Evolutionary conservation across 1,140 invertebrate species (phyloP).

Genomic region (Dinothrombium tinctorium): DNA sequence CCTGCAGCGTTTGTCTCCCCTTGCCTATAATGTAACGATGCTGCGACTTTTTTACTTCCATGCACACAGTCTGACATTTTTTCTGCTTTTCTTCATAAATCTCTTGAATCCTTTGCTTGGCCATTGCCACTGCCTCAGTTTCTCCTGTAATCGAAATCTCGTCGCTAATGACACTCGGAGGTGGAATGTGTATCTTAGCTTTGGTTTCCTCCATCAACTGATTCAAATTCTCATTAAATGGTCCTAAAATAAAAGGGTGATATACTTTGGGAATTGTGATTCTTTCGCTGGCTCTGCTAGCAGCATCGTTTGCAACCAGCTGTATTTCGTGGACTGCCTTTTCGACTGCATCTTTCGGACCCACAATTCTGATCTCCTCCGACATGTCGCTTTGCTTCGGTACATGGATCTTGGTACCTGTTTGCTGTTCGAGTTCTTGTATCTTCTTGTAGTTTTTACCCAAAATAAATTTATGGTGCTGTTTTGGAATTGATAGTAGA

Average conservation of each 20-base stretch:
- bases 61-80: constrained; percentile 66
- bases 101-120: constrained; percentile 55
- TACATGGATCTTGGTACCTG: constrained; percentile 77
- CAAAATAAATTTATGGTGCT: constrained; percentile 79
- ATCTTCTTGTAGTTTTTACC: constrained; percentile 67
- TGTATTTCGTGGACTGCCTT: constrained; percentile 84
- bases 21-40: constrained; percentile 90
- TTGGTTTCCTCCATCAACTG: constrained; percentile 53
- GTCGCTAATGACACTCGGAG: constrained; percentile 38
- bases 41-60: constrained; percentile 82
- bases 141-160: constrained; percentile 89
- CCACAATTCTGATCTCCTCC: constrained; percentile 62
- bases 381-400: constrained; percentile 59
- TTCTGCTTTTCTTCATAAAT: constrained; percentile 61
- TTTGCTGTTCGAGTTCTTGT: constrained; percentile 64
- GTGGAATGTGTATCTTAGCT: constrained; percentile 71
- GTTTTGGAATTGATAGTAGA: constrained; percentile 70
- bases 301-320: constrained; percentile 74
- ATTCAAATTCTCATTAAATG: constrained; percentile 51
- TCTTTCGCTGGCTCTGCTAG: constrained; percentile 48
- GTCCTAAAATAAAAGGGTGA: constrained; percentile 81
- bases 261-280: constrained; percentile 70
- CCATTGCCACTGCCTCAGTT: constrained; percentile 70
- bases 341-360: constrained; percentile 82
- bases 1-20: constrained; percentile 57